Percentiles rank a stretch among this genome's conserved stretches.
Conservation (phyloP, 2,888 invertebrate species). For the Zhuqinia jingwanae region DNA sequence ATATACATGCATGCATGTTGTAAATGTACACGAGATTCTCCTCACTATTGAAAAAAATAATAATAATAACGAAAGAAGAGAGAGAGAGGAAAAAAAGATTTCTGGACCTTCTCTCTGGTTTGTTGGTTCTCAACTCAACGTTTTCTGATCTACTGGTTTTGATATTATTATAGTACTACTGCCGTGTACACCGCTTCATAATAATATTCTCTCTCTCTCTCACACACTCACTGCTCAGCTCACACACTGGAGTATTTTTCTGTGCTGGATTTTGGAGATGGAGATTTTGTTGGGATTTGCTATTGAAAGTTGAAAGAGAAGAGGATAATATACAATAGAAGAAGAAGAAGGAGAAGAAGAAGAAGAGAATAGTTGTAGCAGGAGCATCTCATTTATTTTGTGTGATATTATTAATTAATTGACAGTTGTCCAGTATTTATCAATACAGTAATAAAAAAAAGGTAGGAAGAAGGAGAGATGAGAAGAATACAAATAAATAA, state of each 20-base stretch:
- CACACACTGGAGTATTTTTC: conserved; percentile 67
- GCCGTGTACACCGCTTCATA: no score
- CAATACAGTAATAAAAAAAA: conserved; percentile 27
- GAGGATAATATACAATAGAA: conserved; percentile 52
- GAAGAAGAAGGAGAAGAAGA: conserved; percentile 22
- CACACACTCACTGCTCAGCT: conserved; percentile 13
- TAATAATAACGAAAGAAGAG: conserved; percentile 10
- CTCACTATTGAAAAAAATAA: no score
- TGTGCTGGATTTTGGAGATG: no score
- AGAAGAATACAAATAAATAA: conserved; percentile 4
- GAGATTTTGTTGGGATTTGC: conserved; percentile 68
- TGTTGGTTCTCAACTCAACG: no score
- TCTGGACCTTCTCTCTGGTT: conserved; percentile 70
- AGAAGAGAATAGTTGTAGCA: no score
- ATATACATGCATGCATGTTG: no score
- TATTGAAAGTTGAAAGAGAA: no score
- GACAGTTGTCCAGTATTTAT: conserved; percentile 70
- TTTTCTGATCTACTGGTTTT: no score
- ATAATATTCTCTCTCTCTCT: conserved; percentile 36
- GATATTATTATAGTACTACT: no score
- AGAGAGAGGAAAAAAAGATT: conserved; percentile 55
- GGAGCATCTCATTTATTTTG: conserved; percentile 67
- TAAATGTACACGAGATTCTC: conserved; percentile 53
- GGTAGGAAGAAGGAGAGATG: conserved; percentile 37
- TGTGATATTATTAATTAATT: conserved; percentile 71